These are phyloP conservation scores for Napeogenes sylphis DNA, from an alignment of 2,888 invertebrate genomes.

Conservation along the genomic window DNA sequence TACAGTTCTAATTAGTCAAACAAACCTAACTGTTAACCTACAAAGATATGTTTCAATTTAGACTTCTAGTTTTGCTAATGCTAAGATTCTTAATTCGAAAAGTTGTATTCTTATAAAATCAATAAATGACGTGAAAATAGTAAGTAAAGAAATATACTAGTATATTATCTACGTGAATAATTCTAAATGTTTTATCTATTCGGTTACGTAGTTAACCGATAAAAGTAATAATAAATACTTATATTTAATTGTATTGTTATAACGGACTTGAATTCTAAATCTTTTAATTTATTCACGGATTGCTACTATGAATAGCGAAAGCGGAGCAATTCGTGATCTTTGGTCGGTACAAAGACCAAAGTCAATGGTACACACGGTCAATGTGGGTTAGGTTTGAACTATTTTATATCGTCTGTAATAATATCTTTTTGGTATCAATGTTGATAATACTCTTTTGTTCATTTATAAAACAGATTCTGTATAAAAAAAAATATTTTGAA, in stretches of 20 bases:
- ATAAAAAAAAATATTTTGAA: too few relatives aligned
- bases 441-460: not conserved
- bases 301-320: constrained; percentile 30
- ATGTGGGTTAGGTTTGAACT: constrained; percentile 19
- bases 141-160: too few relatives aligned
- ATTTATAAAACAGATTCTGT: not conserved
- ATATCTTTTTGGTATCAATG: not conserved
- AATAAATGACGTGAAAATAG: too few relatives aligned
- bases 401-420: constrained; percentile 1
- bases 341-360: constrained; percentile 24
- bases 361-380: constrained; percentile 28
- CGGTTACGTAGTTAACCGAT: not conserved
- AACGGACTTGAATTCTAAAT: constrained; percentile 15
- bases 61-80: not conserved
- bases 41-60: constrained; percentile 33
- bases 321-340: constrained; percentile 34
- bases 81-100: too few relatives aligned
- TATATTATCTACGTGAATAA: too few relatives aligned
- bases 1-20: constrained; percentile 44
- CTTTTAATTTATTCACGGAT: constrained; percentile 29
- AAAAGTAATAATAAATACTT: not conserved
- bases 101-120: too few relatives aligned
- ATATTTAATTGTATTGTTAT: constrained; percentile 5
- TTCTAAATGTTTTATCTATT: not conserved
- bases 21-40: constrained; percentile 31